phyloP scores from a whole-genome alignment of 2,888 invertebrate species.

The Cerceris ruficornis region DNA sequence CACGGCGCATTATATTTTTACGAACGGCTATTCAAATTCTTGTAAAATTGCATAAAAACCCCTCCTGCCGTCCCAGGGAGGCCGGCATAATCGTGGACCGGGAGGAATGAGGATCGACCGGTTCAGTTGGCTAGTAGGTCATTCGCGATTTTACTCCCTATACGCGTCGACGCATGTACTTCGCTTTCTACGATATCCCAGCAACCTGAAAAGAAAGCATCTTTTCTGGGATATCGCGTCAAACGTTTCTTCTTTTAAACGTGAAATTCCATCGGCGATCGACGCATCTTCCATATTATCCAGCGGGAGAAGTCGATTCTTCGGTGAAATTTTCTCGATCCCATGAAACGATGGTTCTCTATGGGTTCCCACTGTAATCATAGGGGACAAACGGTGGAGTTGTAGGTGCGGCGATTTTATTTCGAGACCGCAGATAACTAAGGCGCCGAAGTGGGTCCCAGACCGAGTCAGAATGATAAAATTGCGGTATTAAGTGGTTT shows the following conservation, averaged over 20 bases:
- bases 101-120: constrained; percentile 58
- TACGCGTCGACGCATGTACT: too few relatives aligned
- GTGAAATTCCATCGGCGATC: constrained; percentile 13
- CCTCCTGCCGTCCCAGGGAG: constrained; percentile 54
- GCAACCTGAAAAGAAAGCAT: too few relatives aligned
- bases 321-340: constrained; percentile 33
- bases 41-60: constrained; percentile 78
- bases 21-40: constrained; percentile 81
- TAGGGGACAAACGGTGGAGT: constrained; percentile 55
- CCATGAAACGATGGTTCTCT: constrained; percentile 34
- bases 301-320: constrained; percentile 24
- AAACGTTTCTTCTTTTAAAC: too few relatives aligned
- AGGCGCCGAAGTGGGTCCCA: constrained; percentile 57
- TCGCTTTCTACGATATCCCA: background rate
- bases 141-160: constrained; percentile 51
- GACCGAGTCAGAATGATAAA: constrained; percentile 79
- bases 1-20: constrained; percentile 77
- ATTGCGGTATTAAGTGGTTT: constrained; percentile 82
- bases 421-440: constrained; percentile 79
- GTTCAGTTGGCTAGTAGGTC: constrained; percentile 74
- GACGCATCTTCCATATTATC: background rate
- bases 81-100: constrained; percentile 55
- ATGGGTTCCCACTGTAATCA: constrained; percentile 52
- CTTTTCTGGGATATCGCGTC: too few relatives aligned
- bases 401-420: constrained; percentile 79